A percentile compares a stretch with the other conserved stretches of the same genome.
These are phyloP conservation scores for Odocoileus virginianus DNA, from an alignment of 2,113 vertebrate species.

Conservation along the genomic window DNA sequence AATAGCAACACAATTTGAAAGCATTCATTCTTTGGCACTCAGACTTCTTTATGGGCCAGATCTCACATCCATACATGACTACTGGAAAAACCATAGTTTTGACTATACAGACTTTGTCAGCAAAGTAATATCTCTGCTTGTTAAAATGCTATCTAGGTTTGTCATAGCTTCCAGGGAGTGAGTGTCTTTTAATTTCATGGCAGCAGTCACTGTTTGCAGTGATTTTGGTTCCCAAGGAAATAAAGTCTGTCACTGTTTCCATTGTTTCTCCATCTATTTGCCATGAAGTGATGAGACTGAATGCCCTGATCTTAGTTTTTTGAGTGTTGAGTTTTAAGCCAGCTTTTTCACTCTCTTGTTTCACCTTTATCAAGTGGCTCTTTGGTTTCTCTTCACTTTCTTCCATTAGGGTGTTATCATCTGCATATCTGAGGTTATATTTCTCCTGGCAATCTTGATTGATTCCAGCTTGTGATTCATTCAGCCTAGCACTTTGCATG, in stretches of 20 bases:
- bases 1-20: not conserved
- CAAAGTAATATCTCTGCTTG: not conserved
- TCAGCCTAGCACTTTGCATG: not conserved
- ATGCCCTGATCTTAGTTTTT: not conserved
- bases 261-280: not conserved
- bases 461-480: not conserved
- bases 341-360: not conserved
- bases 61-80: not conserved
- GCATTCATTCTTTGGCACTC: not conserved
- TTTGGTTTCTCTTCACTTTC: not conserved
- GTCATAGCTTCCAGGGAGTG: not conserved
- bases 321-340: not conserved
- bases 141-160: not conserved
- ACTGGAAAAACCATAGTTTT: not conserved
- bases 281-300: not conserved
- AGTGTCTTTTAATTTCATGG: not conserved
- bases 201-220: not conserved
- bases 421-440: not conserved
- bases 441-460: not conserved
- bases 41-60: not conserved
- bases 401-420: not conserved
- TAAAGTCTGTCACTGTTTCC: not conserved
- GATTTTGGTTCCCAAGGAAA: not conserved
- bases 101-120: not conserved
- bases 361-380: not conserved